Conservation (phyloP, 2,888 invertebrate species). For the Drosophila crucigera region DNA sequence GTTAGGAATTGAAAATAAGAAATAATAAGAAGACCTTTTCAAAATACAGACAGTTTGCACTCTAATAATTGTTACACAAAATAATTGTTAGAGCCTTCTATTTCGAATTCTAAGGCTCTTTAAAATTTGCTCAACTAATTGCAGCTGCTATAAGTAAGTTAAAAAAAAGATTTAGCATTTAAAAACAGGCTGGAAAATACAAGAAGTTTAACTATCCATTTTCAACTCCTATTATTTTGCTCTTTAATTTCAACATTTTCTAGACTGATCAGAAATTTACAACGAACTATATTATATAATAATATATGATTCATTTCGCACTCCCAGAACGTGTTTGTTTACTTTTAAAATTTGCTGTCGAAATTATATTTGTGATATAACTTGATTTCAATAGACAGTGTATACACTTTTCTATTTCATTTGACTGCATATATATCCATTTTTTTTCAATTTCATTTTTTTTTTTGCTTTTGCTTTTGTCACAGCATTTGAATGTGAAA, state of each 20-base stretch:
- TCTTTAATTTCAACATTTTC: not conserved
- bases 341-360: not conserved
- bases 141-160: not conserved
- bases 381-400: not conserved
- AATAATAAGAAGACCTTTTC: not conserved
- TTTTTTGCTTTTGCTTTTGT: slow-evolving; percentile 40
- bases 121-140: not conserved
- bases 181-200: not conserved
- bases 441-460: not conserved
- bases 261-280: not conserved
- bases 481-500: slow-evolving; percentile 81
- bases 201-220: not conserved
- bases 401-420: slow-evolving; percentile 4
- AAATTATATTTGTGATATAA: not conserved
- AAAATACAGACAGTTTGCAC: not conserved
- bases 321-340: not conserved
- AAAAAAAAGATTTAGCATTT: not conserved
- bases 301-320: not conserved
- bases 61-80: too few relatives aligned
- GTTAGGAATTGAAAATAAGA: not conserved
- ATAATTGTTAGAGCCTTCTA: not conserved
- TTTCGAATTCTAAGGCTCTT: not conserved
- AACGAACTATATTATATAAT: not conserved
- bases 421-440: not conserved
- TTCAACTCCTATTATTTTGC: not conserved